Percentiles rank a stretch among this genome's conserved stretches.
Conservation (phyloP, 1,140 invertebrate genomes). For the Temnothorax longispinosus region DNA sequence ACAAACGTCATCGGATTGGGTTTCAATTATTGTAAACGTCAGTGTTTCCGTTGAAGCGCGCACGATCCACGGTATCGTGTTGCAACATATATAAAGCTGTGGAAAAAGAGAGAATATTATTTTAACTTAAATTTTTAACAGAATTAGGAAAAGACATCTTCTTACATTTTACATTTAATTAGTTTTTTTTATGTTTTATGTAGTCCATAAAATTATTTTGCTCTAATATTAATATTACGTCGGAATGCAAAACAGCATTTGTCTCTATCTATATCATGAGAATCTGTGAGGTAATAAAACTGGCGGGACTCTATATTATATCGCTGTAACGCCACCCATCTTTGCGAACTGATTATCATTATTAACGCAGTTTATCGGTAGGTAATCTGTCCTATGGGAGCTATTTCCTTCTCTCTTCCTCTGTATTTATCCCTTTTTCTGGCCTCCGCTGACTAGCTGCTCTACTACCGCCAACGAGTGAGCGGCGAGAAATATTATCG, state of each 20-base stretch:
- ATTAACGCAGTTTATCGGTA: slow-evolving; percentile 66
- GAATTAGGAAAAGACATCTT: not conserved
- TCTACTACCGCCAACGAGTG: slow-evolving; percentile 12
- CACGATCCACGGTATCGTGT: slow-evolving; percentile 3
- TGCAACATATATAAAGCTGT: slow-evolving; percentile 2
- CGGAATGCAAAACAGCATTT: no score
- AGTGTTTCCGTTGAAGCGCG: slow-evolving; percentile 9
- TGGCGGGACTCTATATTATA: not conserved
- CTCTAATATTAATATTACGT: not conserved
- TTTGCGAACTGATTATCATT: slow-evolving; percentile 63
- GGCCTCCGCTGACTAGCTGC: not conserved
- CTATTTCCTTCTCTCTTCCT: slow-evolving; percentile 40
- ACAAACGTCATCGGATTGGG: slow-evolving; percentile 46
- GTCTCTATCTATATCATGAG: not conserved
- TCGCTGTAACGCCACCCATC: not conserved
- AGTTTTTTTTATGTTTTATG: not conserved
- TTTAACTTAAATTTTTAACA: not conserved
- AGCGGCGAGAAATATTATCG: slow-evolving; percentile 55
- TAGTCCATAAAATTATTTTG: not conserved
- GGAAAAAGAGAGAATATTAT: not conserved
- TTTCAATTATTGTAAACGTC: slow-evolving; percentile 59
- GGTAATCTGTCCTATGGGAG: slow-evolving; percentile 13
- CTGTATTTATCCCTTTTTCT: not conserved
- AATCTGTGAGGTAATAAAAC: slow-evolving; percentile 59
- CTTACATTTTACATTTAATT: not conserved